phyloP scores from a whole-genome alignment of 2,888 invertebrate species.

The Cryptus armator region DNA sequence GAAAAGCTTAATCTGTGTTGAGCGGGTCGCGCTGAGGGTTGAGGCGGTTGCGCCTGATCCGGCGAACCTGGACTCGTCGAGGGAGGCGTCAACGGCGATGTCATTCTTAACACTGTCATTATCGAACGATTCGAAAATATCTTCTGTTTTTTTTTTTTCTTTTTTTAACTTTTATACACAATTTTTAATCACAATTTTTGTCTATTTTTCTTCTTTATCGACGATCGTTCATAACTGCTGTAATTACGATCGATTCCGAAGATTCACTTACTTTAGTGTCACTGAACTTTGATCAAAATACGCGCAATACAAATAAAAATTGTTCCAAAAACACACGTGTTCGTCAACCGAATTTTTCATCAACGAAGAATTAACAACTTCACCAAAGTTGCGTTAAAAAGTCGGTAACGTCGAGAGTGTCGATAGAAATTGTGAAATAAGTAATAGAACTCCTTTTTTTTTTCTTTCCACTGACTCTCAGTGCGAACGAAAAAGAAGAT shows the following conservation, averaged over 20 bases:
- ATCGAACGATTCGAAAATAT: conserved; percentile 60
- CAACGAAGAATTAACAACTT: background rate
- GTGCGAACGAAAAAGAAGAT: background rate
- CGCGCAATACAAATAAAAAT: background rate
- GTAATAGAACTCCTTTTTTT: background rate
- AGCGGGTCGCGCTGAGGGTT: conserved; percentile 71
- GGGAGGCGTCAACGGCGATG: conserved; percentile 81
- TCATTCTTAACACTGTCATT: conserved; percentile 84
- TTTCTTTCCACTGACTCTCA: background rate
- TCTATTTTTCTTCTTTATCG: background rate
- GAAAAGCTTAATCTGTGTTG: conserved; percentile 86
- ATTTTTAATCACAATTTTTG: conserved; percentile 3
- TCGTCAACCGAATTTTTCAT: background rate
- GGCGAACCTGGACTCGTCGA: conserved; percentile 78
- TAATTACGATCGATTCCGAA: conserved; percentile 12
- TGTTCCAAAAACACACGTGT: background rate
- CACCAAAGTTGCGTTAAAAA: background rate
- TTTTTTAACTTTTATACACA: background rate
- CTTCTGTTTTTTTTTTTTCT: background rate
- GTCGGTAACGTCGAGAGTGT: background rate
- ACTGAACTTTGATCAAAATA: conserved; percentile 35
- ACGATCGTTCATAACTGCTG: background rate
- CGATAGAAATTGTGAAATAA: background rate
- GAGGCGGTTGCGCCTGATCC: conserved; percentile 71
- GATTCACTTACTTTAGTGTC: conserved; percentile 53